Evolutionary conservation across 2,888 invertebrate genomes (phyloP).

Genomic region (Xestoiulus laeticollis): DNA sequence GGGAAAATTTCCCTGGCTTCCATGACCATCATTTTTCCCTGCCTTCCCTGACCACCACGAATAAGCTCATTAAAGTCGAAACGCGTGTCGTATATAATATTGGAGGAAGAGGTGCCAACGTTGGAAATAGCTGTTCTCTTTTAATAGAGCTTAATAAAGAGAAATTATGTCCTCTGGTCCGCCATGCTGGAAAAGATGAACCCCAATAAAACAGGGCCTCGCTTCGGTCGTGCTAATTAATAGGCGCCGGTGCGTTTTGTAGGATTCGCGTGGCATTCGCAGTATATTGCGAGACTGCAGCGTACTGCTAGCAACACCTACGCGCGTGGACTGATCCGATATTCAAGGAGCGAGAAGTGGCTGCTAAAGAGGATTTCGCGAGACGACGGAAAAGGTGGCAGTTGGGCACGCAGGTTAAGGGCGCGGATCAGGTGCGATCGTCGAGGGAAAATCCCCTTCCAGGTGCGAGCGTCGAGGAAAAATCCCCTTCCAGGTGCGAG

Average conservation of each 20-base stretch:
- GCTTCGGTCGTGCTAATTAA: background rate
- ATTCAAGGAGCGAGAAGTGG: background rate
- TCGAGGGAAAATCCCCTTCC: background rate
- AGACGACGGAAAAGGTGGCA: slow-evolving; percentile 14
- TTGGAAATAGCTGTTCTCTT: too few relatives aligned
- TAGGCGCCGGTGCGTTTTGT: background rate
- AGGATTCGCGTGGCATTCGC: background rate
- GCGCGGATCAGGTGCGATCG: slow-evolving; percentile 21
- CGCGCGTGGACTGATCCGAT: background rate
- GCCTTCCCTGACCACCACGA: too few relatives aligned
- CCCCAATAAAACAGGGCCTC: background rate
- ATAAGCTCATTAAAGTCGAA: too few relatives aligned
- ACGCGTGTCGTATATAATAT: too few relatives aligned
- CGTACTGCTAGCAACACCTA: background rate
- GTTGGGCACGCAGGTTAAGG: background rate
- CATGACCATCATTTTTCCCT: too few relatives aligned
- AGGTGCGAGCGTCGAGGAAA: background rate
- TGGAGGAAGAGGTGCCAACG: too few relatives aligned
- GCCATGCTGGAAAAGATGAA: background rate
- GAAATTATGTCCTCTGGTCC: too few relatives aligned
- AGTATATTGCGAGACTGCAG: background rate
- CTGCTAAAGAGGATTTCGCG: background rate
- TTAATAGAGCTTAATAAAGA: too few relatives aligned
- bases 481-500: background rate
- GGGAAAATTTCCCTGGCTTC: too few relatives aligned